Conservation (phyloP, 2,797 vertebrate species). For the Melanotaenia boesemani region DNA sequence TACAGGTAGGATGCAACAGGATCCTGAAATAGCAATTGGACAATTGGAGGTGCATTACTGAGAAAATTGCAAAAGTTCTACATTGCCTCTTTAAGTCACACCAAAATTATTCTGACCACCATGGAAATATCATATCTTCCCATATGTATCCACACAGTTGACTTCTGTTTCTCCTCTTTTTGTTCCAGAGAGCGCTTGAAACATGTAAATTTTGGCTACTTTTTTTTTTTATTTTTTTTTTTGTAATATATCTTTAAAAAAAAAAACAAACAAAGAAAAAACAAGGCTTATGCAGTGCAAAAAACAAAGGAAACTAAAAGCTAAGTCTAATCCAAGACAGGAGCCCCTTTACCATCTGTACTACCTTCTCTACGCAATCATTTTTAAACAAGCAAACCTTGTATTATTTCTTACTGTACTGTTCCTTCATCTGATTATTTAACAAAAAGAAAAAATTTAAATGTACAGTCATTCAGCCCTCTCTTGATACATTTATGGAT, state of each 20-base stretch:
- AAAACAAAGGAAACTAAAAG: not conserved
- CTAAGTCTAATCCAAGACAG: not conserved
- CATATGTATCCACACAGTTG: not conserved
- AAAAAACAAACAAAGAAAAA: no score
- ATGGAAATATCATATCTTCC: not conserved
- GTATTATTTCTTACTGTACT: not conserved
- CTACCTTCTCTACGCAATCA: not conserved
- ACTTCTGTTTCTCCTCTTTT: slow-evolving; percentile 14
- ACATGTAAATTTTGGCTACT: not conserved
- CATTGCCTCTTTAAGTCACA: not conserved
- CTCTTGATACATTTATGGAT: slow-evolving; percentile 3
- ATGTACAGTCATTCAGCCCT: slow-evolving; percentile 5
- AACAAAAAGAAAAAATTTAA: slow-evolving; percentile 17
- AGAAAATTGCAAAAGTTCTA: no score
- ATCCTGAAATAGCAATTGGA: no score
- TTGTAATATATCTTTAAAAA: no score
- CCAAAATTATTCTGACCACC: slow-evolving; percentile 7
- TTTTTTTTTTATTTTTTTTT: no score
- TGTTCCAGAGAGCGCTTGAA: not conserved
- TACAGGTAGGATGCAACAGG: no score
- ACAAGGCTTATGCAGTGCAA: not conserved
- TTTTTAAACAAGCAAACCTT: slow-evolving; percentile 7
- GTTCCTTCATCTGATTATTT: slow-evolving; percentile 19
- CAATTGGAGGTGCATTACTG: no score
- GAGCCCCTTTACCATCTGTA: not conserved